Evolutionary conservation across 2,888 invertebrate species (phyloP).

Genomic region (Dynastes maya): DNA sequence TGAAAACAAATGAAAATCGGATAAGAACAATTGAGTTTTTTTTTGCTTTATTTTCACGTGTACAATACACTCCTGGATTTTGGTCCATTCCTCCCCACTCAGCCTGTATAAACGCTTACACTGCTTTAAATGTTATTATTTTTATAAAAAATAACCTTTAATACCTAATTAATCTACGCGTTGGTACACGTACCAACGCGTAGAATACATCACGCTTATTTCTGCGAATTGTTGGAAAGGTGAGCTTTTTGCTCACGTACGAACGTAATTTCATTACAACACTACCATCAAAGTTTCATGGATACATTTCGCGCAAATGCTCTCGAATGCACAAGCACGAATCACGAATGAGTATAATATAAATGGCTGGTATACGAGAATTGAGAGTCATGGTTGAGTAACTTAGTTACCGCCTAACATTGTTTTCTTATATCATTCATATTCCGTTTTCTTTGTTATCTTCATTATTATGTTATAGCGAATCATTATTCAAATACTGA

Average conservation of each 20-base stretch:
- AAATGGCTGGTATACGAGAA: constrained; percentile 10
- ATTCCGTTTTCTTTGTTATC: constrained; percentile 31
- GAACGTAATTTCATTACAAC: constrained; percentile 27
- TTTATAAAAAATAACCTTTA: no score
- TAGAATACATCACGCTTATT: constrained; percentile 8
- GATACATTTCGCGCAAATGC: not conserved
- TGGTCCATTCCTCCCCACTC: no score
- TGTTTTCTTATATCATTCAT: constrained; percentile 38
- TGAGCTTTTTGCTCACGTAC: not conserved
- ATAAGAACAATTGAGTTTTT: no score
- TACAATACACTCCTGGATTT: no score
- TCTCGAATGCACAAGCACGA: not conserved
- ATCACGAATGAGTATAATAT: not conserved
- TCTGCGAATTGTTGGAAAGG: not conserved
- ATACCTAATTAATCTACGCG: not conserved
- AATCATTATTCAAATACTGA: constrained; percentile 35
- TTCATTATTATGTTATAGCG: constrained; percentile 38
- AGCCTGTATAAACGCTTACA: no score
- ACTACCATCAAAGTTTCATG: constrained; percentile 10
- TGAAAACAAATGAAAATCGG: no score
- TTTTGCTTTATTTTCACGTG: no score
- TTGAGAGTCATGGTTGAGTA: constrained; percentile 33
- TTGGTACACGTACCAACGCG: not conserved
- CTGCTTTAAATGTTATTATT: no score
- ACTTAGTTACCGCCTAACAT: constrained; percentile 42